Conservation (phyloP, 2,113 vertebrate genomes). For the Donacobius atricapilla region DNA sequence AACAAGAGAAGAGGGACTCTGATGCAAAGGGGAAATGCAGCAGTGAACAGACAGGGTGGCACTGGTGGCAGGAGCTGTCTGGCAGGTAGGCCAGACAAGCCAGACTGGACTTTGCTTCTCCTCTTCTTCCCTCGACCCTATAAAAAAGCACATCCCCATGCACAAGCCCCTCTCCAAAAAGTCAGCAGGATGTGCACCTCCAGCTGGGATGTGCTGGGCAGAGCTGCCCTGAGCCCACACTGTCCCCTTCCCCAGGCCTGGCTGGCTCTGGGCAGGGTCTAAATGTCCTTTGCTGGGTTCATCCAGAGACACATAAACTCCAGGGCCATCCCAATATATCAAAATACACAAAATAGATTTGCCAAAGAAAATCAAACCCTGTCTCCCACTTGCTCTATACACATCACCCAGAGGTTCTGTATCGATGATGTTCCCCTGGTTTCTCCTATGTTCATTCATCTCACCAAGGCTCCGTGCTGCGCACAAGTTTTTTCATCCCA, state of each 20-base stretch:
- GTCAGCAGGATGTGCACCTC: neutral
- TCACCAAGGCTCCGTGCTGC: neutral
- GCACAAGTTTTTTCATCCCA: neutral
- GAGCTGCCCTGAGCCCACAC: neutral
- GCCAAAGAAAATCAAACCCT: neutral
- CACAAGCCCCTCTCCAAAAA: neutral
- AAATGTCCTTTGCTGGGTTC: neutral
- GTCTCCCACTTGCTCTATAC: neutral
- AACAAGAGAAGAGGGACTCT: neutral
- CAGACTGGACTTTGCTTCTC: neutral
- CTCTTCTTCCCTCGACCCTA: neutral
- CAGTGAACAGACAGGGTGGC: neutral
- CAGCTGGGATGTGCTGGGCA: neutral
- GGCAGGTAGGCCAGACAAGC: neutral
- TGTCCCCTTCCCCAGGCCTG: neutral
- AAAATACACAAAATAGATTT: neutral
- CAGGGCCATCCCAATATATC: neutral
- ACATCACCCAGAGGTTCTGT: neutral
- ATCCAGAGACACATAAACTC: neutral
- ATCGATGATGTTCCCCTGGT: neutral
- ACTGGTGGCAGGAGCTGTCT: neutral
- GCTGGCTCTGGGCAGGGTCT: neutral
- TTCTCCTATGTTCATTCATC: neutral
- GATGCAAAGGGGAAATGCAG: neutral
- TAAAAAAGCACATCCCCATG: neutral